These are phyloP conservation scores for Aphelocoma californica DNA, from an alignment of 2,797 vertebrate species.

Conservation along the genomic window DNA sequence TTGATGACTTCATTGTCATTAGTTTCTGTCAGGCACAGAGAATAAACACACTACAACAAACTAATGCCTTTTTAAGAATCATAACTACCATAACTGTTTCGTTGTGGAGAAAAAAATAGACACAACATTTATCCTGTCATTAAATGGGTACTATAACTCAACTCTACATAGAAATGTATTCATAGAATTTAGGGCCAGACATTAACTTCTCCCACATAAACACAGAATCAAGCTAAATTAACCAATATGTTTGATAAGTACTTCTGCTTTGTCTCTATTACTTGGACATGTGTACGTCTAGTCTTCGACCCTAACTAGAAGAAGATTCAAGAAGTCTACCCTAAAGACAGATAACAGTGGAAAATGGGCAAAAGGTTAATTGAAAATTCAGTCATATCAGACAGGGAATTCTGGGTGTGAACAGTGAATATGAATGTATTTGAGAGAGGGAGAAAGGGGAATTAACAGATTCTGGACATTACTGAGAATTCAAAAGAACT, in stretches of 20 bases:
- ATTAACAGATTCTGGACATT: neutral
- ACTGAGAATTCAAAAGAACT: neutral
- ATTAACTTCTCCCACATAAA: neutral
- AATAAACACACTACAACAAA: neutral
- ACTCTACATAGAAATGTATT: neutral
- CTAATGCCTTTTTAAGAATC: neutral
- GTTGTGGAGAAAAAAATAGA: neutral
- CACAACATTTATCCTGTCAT: neutral
- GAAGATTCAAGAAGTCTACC: neutral
- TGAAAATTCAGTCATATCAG: neutral
- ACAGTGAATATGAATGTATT: neutral
- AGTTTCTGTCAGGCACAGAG: neutral
- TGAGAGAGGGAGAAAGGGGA: neutral
- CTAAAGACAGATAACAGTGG: neutral
- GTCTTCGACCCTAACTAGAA: neutral
- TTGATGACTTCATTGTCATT: neutral
- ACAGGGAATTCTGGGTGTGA: neutral
- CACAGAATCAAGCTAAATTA: neutral
- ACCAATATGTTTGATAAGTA: neutral
- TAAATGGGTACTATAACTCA: neutral
- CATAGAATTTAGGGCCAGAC: neutral
- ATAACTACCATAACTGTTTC: neutral
- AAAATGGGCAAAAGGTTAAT: neutral
- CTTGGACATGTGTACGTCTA: neutral
- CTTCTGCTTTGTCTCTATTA: neutral